phyloP scores from a whole-genome alignment of 2,888 invertebrate genomes.

The Scelioninae gen. 1 region DNA sequence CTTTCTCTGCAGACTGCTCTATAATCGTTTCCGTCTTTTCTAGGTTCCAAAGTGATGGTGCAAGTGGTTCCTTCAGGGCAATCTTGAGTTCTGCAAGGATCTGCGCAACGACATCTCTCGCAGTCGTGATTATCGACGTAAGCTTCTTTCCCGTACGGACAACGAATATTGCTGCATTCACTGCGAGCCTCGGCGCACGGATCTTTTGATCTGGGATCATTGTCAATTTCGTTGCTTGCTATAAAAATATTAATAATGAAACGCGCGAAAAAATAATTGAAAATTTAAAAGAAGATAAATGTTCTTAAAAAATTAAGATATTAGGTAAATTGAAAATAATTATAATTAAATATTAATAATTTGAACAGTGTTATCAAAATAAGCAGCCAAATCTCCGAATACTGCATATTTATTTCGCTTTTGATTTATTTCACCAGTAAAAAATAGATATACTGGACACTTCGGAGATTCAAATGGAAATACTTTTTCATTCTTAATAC shows the following conservation, averaged over 20 bases:
- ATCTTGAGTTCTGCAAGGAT: slow-evolving; percentile 88
- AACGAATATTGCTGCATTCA: slow-evolving; percentile 88
- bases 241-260: slow-evolving; percentile 23
- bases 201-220: slow-evolving; percentile 82
- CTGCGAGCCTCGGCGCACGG: slow-evolving; percentile 86
- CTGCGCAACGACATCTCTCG: slow-evolving; percentile 89
- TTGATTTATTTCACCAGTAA: too few relatives aligned
- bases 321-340: too few relatives aligned
- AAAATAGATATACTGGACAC: too few relatives aligned
- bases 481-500: neutral
- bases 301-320: neutral
- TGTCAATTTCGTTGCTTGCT: slow-evolving; percentile 83
- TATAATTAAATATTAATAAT: too few relatives aligned
- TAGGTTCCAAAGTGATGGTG: slow-evolving; percentile 85
- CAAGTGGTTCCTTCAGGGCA: slow-evolving; percentile 89
- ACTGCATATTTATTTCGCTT: too few relatives aligned
- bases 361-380: too few relatives aligned
- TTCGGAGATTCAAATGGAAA: neutral
- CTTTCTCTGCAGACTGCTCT: slow-evolving; percentile 88
- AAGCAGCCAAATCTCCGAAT: too few relatives aligned
- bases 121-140: slow-evolving; percentile 88
- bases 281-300: neutral
- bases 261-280: neutral
- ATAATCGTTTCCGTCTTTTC: slow-evolving; percentile 84
- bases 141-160: slow-evolving; percentile 90